Conservation (phyloP, 2,888 invertebrate species). For the Metalampra italica region DNA sequence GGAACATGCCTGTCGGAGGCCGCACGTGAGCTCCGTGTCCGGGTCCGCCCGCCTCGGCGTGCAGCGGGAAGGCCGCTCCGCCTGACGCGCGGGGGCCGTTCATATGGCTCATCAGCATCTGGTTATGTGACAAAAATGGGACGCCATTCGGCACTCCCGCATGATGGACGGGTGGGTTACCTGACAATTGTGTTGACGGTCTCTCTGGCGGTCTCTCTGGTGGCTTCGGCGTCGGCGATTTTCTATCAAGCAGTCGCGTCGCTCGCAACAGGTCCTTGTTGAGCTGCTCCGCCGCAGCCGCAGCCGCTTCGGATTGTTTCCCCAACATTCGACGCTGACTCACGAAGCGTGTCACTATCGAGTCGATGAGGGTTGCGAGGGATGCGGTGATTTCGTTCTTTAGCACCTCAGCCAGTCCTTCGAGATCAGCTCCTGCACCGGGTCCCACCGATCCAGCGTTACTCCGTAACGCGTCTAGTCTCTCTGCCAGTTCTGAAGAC, state of each 20-base stretch:
- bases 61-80: constrained; percentile 83
- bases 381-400: constrained; percentile 94
- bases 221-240: constrained; percentile 87
- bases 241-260: constrained; percentile 88
- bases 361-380: constrained; percentile 90
- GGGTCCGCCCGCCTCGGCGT: constrained; percentile 79
- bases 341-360: constrained; percentile 90
- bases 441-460: constrained; percentile 83
- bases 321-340: constrained; percentile 87
- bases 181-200: constrained; percentile 73
- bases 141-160: constrained; percentile 65
- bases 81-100: constrained; percentile 81
- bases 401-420: constrained; percentile 92
- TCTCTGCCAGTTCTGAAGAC: constrained; percentile 86
- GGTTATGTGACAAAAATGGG: constrained; percentile 67
- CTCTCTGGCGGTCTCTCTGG: constrained; percentile 83
- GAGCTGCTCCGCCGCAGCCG: constrained; percentile 89
- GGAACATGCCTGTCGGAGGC: constrained; percentile 88
- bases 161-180: constrained; percentile 77
- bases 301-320: constrained; percentile 88
- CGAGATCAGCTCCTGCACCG: constrained; percentile 88
- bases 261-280: constrained; percentile 91
- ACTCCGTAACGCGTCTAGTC: constrained; percentile 86
- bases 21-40: constrained; percentile 66
- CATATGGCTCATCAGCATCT: constrained; percentile 73